These are phyloP conservation scores for Heterocephalus glaber DNA, from an alignment of 2,113 vertebrate genomes.

Conservation along the genomic window DNA sequence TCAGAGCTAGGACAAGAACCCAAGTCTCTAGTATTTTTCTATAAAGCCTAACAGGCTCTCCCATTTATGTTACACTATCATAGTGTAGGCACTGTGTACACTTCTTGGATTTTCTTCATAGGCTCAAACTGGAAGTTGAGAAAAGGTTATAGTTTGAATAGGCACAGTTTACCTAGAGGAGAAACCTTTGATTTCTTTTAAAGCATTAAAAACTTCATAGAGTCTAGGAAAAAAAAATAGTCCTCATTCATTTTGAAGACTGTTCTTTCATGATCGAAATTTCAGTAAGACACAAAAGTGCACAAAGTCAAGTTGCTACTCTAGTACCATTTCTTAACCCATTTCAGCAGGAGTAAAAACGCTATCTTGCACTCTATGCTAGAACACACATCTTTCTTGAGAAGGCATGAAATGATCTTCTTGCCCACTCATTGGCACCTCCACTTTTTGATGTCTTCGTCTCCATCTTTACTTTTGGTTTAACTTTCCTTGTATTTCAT, in stretches of 20 bases:
- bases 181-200: conserved; percentile 4
- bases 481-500: neutral
- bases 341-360: neutral
- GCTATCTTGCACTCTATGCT: neutral
- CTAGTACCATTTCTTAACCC: neutral
- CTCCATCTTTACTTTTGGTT: neutral
- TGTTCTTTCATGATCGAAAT: neutral
- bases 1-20: neutral
- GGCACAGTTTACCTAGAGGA: neutral
- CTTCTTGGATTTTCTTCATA: conserved; percentile 4
- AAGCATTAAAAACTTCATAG: neutral
- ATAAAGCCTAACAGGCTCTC: neutral
- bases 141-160: neutral
- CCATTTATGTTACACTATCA: neutral
- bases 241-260: neutral
- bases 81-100: neutral
- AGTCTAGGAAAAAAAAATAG: neutral
- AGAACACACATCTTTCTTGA: neutral
- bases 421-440: neutral
- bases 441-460: neutral
- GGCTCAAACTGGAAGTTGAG: neutral
- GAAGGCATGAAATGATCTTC: neutral
- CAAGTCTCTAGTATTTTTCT: neutral
- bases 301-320: neutral
- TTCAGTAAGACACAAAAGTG: neutral